Conservation (phyloP, 2,888 invertebrate species). For the Dynastes tityus region DNA sequence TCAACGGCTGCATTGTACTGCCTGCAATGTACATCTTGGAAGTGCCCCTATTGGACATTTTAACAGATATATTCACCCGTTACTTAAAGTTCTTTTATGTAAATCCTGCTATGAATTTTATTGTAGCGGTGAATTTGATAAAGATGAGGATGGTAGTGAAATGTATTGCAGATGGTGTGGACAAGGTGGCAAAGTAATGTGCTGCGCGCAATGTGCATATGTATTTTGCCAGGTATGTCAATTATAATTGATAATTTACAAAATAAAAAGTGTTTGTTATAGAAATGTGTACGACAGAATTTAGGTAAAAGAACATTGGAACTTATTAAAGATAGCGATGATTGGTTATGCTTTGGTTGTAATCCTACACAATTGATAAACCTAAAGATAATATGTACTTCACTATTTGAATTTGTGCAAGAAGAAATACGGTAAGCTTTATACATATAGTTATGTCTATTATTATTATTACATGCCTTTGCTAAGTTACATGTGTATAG, state of each 20-base stretch:
- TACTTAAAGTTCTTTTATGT: conserved; percentile 82
- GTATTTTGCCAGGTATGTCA: conserved; percentile 80
- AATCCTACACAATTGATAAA: conserved; percentile 78
- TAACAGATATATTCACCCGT: conserved; percentile 82
- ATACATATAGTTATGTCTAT: too few species aligned
- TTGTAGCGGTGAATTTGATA: conserved; percentile 86
- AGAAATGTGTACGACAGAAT: conserved; percentile 84
- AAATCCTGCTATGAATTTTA: conserved; percentile 83
- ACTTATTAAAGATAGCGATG: conserved; percentile 83
- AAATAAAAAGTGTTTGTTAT: conserved; percentile 62
- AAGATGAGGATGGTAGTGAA: conserved; percentile 88
- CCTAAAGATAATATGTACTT: conserved; percentile 81
- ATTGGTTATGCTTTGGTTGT: conserved; percentile 87
- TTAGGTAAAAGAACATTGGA: conserved; percentile 78
- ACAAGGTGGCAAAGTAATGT: conserved; percentile 81
- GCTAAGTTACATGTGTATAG: too few species aligned
- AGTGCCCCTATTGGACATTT: conserved; percentile 77
- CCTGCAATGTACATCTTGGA: conserved; percentile 84
- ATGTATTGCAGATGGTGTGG: conserved; percentile 90
- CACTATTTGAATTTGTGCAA: conserved; percentile 79
- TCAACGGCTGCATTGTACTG: conserved; percentile 81
- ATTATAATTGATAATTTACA: background rate
- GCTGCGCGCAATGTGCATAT: conserved; percentile 83
- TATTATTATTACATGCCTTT: too few species aligned
- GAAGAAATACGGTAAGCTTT: conserved; percentile 73